A percentile compares a stretch with the other conserved stretches of the same genome.
These are phyloP conservation scores for Drosophila chauvacae DNA, from an alignment of 1,140 invertebrate species.

Conservation along the genomic window DNA sequence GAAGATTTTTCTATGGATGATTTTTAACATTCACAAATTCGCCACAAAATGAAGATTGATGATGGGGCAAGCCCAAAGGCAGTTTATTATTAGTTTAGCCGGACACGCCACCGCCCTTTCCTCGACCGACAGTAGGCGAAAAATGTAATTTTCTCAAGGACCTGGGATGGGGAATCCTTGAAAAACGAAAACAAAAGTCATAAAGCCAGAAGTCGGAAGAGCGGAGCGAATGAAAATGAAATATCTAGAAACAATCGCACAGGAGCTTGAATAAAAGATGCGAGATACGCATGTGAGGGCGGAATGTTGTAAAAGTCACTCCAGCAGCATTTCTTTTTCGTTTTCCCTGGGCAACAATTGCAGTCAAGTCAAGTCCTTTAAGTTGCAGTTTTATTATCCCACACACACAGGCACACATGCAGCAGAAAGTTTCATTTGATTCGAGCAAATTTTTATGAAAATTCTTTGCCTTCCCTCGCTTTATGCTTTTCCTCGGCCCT, in stretches of 20 bases:
- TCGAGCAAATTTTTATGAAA: conserved; percentile 82
- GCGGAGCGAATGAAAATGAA: conserved; percentile 44
- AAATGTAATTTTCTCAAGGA: conserved; percentile 68
- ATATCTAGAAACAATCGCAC: conserved; percentile 73
- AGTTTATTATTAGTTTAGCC: conserved; percentile 72
- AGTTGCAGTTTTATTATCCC: conserved; percentile 79
- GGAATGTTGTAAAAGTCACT: conserved; percentile 75
- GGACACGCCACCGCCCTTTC: background rate
- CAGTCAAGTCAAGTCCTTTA: conserved; percentile 82
- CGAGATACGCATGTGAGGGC: conserved; percentile 55
- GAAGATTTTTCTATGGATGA: conserved; percentile 58
- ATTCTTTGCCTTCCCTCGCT: conserved; percentile 59
- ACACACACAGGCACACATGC: conserved; percentile 13
- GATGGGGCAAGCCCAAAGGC: conserved; percentile 20
- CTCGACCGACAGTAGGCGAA: conserved; percentile 3
- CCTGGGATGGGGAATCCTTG: background rate
- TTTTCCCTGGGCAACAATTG: conserved; percentile 78
- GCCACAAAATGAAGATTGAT: conserved; percentile 74
- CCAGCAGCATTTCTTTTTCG: conserved; percentile 39
- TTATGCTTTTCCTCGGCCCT: conserved; percentile 15
- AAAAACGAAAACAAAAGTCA: conserved; percentile 67
- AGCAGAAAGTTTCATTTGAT: conserved; percentile 75
- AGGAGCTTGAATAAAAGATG: conserved; percentile 40
- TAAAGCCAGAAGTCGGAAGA: conserved; percentile 48
- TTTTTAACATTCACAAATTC: conserved; percentile 48